Percentiles rank a stretch among this genome's conserved stretches.
Evolutionary conservation across 2,113 vertebrate genomes (phyloP).

Genomic region (Actenoides lindsayi): DNA sequence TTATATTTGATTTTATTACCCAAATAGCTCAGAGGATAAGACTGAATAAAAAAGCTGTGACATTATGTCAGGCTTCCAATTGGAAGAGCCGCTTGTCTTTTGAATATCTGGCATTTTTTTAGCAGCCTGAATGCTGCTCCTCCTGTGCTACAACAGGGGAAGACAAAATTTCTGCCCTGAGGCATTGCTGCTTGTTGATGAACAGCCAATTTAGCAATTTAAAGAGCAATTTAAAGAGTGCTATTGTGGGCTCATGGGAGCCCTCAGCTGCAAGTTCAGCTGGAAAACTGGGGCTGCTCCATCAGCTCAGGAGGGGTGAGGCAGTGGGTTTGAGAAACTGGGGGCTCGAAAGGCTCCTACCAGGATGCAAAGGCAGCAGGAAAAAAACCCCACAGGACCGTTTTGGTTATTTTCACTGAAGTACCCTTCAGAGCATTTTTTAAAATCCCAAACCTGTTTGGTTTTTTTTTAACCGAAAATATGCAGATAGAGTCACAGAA

Average conservation of each 20-base stretch:
- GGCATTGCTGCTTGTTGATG: not conserved
- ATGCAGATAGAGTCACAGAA: not conserved
- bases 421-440: not conserved
- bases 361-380: not conserved
- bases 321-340: not conserved
- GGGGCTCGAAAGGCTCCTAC: not conserved
- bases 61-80: not conserved
- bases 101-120: not conserved
- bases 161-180: not conserved
- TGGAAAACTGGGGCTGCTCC: not conserved
- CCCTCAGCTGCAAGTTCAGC: not conserved
- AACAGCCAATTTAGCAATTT: not conserved
- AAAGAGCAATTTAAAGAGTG: not conserved
- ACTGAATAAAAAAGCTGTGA: not conserved
- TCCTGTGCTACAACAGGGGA: not conserved
- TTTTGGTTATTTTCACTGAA: not conserved
- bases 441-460: not conserved
- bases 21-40: not conserved
- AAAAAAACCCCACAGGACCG: not conserved
- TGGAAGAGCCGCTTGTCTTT: not conserved
- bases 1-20: conserved; percentile 12
- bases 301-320: accelerated
- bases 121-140: not conserved
- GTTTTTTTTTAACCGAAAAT: not conserved
- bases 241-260: not conserved